phyloP scores from a whole-genome alignment of 92 coral and sea anemone species.

The Zoanthus solanderi region DNA sequence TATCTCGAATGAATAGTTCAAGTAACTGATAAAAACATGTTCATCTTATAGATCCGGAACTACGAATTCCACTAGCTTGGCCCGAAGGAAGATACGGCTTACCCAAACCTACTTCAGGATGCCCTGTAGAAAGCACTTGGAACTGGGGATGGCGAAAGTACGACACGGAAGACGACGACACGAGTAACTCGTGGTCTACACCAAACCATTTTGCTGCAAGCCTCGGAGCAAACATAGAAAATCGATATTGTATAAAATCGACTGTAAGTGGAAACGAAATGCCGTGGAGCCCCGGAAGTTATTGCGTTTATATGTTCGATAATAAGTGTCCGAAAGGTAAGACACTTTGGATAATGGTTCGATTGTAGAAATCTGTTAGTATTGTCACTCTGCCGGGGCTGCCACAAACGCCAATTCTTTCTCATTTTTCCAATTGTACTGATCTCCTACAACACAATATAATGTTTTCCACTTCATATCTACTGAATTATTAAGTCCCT shows the following conservation, averaged over 20 bases:
- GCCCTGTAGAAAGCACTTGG: background rate
- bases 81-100: conserved; percentile 17
- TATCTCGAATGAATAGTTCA: too few species aligned
- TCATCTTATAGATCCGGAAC: background rate
- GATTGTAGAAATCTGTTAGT: too few species aligned
- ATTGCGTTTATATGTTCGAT: background rate
- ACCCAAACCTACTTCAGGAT: background rate
- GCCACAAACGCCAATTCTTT: too few species aligned
- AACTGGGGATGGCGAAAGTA: background rate
- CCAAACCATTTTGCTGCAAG: conserved; percentile 1
- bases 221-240: background rate
- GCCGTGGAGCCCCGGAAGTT: background rate
- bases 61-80: conserved; percentile 5
- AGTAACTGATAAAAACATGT: background rate
- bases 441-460: too few species aligned
- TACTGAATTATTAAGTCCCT: too few species aligned
- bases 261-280: background rate
- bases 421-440: too few species aligned
- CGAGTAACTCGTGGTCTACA: background rate
- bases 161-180: conserved; percentile 17
- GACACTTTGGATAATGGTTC: too few species aligned
- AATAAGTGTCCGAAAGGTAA: too few species aligned
- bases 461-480: too few species aligned
- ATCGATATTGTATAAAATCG: background rate
- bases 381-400: too few species aligned